phyloP scores from a whole-genome alignment of 2,797 vertebrate species.

The Crypturellus tataupa region DNA sequence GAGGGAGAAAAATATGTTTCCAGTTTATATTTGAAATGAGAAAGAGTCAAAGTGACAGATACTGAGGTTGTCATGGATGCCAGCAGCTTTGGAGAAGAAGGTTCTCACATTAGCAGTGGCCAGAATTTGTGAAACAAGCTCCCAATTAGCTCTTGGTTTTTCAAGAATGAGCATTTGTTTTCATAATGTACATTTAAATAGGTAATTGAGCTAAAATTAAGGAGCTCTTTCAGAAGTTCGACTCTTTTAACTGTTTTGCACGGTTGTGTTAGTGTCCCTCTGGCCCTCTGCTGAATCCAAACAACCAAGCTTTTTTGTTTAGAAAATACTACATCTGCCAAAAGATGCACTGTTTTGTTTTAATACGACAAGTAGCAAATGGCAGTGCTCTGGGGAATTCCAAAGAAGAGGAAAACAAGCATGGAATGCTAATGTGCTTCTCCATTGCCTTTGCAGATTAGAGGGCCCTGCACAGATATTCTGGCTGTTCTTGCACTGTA shows the following conservation, averaged over 20 bases:
- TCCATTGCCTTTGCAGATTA: conserved; percentile 12
- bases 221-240: conserved; percentile 45
- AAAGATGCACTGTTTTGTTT: conserved; percentile 57
- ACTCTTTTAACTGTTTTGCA: conserved; percentile 48
- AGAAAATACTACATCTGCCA: conserved; percentile 51
- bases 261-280: conserved; percentile 43
- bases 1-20: not conserved
- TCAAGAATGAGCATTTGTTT: conserved; percentile 41
- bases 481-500: not conserved
- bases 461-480: conserved; percentile 3
- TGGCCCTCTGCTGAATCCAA: conserved; percentile 51
- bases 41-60: not conserved
- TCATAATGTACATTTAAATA: conserved; percentile 17
- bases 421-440: conserved; percentile 30
- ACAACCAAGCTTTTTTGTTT: conserved; percentile 65
- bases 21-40: conserved; percentile 6
- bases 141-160: conserved; percentile 24
- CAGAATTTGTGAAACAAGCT: not conserved
- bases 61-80: not conserved
- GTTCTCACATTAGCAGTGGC: not conserved
- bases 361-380: conserved; percentile 63
- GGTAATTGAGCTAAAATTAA: conserved; percentile 42
- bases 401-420: conserved; percentile 29
- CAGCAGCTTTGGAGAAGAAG: not conserved
- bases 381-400: conserved; percentile 57